Conservation (phyloP, 2,888 invertebrate species). For the Ectemnius lituratus region DNA sequence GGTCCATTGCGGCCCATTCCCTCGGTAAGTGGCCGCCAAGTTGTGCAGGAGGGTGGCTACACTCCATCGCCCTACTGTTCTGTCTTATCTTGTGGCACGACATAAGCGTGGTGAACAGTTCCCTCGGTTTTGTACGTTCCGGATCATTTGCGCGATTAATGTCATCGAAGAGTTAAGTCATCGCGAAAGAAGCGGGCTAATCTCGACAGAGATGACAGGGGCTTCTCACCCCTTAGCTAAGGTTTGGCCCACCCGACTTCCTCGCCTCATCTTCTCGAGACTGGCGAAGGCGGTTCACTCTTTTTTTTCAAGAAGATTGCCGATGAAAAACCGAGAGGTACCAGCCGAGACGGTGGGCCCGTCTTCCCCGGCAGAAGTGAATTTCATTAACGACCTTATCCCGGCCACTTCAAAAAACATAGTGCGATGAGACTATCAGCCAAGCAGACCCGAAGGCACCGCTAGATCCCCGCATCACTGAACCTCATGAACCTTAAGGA, state of each 20-base stretch:
- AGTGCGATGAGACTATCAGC: constrained; percentile 39
- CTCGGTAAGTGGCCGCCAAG: constrained; percentile 53
- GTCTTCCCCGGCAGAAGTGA: constrained; percentile 40
- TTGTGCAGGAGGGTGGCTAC: constrained; percentile 55
- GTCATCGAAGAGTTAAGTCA: constrained; percentile 32
- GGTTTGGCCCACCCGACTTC: constrained; percentile 28
- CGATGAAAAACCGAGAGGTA: constrained; percentile 53
- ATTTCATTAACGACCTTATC: constrained; percentile 61
- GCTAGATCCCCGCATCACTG: constrained; percentile 17
- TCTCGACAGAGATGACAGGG: constrained; percentile 47
- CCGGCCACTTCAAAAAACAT: constrained; percentile 59
- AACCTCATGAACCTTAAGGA: constrained; percentile 36
- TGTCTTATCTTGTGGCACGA: constrained; percentile 42
- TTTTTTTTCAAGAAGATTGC: constrained; percentile 44
- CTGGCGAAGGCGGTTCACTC: constrained; percentile 34
- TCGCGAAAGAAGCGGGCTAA: constrained; percentile 46
- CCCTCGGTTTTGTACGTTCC: constrained; percentile 65
- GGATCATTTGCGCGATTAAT: constrained; percentile 59
- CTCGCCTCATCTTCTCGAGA: constrained; percentile 23
- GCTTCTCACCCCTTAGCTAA: constrained; percentile 30
- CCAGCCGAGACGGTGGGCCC: constrained; percentile 34
- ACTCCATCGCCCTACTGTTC: constrained; percentile 37
- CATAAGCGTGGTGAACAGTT: constrained; percentile 41
- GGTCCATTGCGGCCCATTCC: constrained; percentile 40
- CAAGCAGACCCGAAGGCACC: neutral